These are phyloP conservation scores for Alauda arvensis DNA, from an alignment of 2,797 vertebrate species.

Conservation along the genomic window DNA sequence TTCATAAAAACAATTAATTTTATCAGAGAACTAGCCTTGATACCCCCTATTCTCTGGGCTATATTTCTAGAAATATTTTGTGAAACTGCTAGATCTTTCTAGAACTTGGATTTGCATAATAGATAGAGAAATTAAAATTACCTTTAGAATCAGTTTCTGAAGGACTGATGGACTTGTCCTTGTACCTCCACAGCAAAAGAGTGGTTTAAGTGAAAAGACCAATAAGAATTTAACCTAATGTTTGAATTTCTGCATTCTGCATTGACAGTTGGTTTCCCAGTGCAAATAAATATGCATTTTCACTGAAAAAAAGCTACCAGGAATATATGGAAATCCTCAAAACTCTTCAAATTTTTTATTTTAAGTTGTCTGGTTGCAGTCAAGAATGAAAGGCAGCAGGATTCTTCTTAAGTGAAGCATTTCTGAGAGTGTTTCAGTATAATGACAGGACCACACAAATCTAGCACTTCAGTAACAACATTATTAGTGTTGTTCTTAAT, in stretches of 20 bases:
- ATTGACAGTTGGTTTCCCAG: neutral
- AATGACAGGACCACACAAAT: neutral
- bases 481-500: neutral
- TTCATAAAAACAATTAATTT: neutral
- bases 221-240: neutral
- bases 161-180: neutral
- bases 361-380: neutral
- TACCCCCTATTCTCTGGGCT: neutral
- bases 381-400: neutral
- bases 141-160: neutral
- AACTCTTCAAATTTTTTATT: neutral
- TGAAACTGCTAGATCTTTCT: neutral
- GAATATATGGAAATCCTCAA: neutral
- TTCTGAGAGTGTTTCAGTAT: neutral
- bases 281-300: neutral
- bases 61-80: neutral
- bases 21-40: neutral
- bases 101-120: neutral
- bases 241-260: neutral
- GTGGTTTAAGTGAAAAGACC: neutral
- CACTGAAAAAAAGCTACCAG: neutral
- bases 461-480: neutral
- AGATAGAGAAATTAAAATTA: neutral
- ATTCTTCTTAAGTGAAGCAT: neutral
- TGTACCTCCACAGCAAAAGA: fast-evolving